These are phyloP conservation scores for Pteruthius melanotis DNA, from an alignment of 2,113 vertebrate species.

Conservation along the genomic window DNA sequence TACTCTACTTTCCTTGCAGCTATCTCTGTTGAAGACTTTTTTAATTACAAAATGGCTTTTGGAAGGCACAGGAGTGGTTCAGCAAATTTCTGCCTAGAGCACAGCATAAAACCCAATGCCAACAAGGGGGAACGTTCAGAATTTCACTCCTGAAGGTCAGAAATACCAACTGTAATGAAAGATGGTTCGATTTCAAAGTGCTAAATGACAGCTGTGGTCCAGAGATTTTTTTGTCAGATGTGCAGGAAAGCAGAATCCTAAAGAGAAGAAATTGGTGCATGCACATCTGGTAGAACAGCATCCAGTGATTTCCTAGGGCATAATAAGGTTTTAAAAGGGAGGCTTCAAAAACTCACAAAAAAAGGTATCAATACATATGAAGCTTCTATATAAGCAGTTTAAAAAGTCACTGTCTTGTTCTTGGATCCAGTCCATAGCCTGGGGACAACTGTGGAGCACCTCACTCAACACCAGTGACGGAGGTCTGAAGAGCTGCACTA, in stretches of 20 bases:
- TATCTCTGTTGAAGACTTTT: background rate
- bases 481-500: background rate
- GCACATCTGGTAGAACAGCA: background rate
- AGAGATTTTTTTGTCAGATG: background rate
- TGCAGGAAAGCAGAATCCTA: background rate
- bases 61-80: slow-evolving; percentile 29
- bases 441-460: background rate
- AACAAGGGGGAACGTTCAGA: background rate
- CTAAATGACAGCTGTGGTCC: background rate
- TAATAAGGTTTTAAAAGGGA: background rate
- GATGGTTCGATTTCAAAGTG: background rate
- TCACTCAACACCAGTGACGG: background rate
- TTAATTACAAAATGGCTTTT: slow-evolving; percentile 32
- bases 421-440: background rate
- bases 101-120: background rate
- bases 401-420: background rate
- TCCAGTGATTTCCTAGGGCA: background rate
- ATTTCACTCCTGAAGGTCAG: slow-evolving; percentile 44
- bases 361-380: background rate
- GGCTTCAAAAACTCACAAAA: background rate
- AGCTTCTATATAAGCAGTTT: background rate
- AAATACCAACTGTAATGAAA: slow-evolving; percentile 29
- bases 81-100: slow-evolving; percentile 45
- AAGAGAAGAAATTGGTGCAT: background rate
- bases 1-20: background rate